phyloP scores from a whole-genome alignment of 2,888 invertebrate genomes.

The Cacoxenus indagator region DNA sequence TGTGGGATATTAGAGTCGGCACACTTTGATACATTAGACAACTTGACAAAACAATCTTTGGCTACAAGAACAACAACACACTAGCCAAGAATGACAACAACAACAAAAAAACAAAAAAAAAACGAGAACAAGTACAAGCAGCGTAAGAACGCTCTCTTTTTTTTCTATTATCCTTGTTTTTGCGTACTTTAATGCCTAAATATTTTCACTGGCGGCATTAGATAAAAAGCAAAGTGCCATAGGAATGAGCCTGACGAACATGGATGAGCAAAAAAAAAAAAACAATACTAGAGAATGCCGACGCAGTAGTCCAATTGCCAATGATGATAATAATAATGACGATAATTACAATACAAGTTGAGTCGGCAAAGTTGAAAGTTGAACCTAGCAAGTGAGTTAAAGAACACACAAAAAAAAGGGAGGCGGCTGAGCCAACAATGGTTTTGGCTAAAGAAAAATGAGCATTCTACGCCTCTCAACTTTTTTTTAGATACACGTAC shows the following conservation, averaged over 20 bases:
- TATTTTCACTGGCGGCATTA: slow-evolving; percentile 44
- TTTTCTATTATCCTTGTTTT: slow-evolving; percentile 36
- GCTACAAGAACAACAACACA: slow-evolving; percentile 30
- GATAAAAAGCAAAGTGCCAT: slow-evolving; percentile 28
- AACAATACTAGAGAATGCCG: slow-evolving; percentile 53
- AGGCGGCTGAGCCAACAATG: slow-evolving; percentile 37
- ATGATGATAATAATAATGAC: slow-evolving; percentile 49
- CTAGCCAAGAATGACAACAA: slow-evolving; percentile 2
- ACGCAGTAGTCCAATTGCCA: slow-evolving; percentile 66
- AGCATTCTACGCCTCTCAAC: slow-evolving; percentile 24
- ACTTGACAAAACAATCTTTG: slow-evolving; percentile 64
- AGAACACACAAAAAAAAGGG: too few species aligned
- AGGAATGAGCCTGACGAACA: not conserved
- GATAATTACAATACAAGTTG: not conserved
- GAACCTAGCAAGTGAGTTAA: slow-evolving; percentile 38
- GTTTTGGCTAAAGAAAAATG: slow-evolving; percentile 24
- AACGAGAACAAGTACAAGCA: slow-evolving; percentile 25
- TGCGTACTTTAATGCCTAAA: slow-evolving; percentile 49
- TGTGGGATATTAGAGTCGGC: slow-evolving; percentile 54
- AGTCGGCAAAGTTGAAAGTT: slow-evolving; percentile 62
- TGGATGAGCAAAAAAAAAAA: slow-evolving; percentile 4
- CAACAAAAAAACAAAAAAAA: slow-evolving; percentile 25
- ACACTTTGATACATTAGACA: slow-evolving; percentile 60
- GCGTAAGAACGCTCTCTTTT: slow-evolving; percentile 52
- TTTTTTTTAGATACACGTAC: not conserved